These are phyloP conservation scores for Andrena flavipes DNA, from an alignment of 2,888 invertebrate genomes.

Conservation along the genomic window DNA sequence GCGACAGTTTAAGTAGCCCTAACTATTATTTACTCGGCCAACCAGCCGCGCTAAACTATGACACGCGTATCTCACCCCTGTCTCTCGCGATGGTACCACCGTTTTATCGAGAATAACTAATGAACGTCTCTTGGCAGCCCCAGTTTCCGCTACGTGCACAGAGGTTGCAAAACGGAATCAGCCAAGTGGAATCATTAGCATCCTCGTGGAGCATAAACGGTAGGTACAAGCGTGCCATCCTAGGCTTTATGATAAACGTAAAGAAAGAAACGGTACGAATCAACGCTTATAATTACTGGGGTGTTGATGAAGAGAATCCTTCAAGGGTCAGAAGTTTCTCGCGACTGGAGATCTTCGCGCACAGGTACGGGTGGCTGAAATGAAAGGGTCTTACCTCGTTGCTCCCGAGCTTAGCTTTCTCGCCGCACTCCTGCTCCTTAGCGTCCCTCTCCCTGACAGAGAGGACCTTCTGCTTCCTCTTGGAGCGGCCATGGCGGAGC, in stretches of 20 bases:
- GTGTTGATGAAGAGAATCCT: no score
- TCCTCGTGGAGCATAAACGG: no score
- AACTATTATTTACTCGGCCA: conserved; percentile 45
- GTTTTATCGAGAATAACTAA: conserved; percentile 35
- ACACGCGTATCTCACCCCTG: not conserved
- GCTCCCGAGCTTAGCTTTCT: conserved; percentile 53
- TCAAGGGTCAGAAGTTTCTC: no score
- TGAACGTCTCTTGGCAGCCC: not conserved
- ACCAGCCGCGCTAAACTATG: not conserved
- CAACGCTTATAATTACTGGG: no score
- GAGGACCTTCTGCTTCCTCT: conserved; percentile 77
- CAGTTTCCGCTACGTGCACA: no score
- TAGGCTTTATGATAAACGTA: no score
- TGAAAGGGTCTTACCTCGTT: conserved; percentile 74
- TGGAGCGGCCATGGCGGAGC: conserved; percentile 79
- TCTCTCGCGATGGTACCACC: not conserved
- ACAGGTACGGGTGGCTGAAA: not conserved
- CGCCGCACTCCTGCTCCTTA: conserved; percentile 56
- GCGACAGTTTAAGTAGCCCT: conserved; percentile 35
- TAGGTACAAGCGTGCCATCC: no score
- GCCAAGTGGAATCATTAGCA: no score
- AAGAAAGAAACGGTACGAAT: no score
- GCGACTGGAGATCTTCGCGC: no score
- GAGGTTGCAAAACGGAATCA: no score
- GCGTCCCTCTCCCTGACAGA: conserved; percentile 73